Base-by-base conservation (phyloP, 1,140 invertebrate genomes). In the Calosoma granatense region DNA sequence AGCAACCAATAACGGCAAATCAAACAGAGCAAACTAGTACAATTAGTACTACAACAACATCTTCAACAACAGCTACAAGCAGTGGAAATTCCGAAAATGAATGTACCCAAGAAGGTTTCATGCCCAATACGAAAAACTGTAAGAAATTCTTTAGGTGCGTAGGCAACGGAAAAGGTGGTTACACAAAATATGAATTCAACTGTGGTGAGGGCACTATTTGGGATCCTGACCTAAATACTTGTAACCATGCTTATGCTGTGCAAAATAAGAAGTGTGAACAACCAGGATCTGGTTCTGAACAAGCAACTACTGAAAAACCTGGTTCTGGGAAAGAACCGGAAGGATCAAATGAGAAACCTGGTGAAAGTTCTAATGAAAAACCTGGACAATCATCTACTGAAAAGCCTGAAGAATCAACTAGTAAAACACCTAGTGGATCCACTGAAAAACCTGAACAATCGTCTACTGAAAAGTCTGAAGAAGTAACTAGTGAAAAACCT, bases 61-160 rank as follows among this genome's bases (percentile, higher is more conserved):
- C 26, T 36, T 36, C 26, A 36, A 36, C 6, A 6, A 36, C 26
- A 36, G n/a, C 26, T 36, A n/a, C 6, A 36, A 36, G 26, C 26
- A 36, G 6, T 36, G 26, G 26, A 36, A 36, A 36, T 36, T 9
- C 51, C 36, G 56, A 54, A 21, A 41, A 56, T 57, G 56, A 56
- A 22, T 74, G 71, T 59, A 63, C 54, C 22, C 51, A 62, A 23
- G 65, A 61, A 63, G 81, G 82, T 39, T 84, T 81, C 63, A 76
- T 75, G 64, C 66, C 72, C 19, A 61, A 74, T 58, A 62, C 73
- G 47, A 65, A 70, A 14, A 66, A 74, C 55, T 76, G 74, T 57
- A 67, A 75, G 53, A 81, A 79, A 63, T 87, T 87, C 64, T 84
- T 83, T 64, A 74, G 84, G 53, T 87, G 84, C 65, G 81, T 84